A percentile compares a stretch with the other conserved stretches of the same genome.
Conservation (phyloP, 1,140 invertebrate genomes). For the Mercenaria mercenaria region DNA sequence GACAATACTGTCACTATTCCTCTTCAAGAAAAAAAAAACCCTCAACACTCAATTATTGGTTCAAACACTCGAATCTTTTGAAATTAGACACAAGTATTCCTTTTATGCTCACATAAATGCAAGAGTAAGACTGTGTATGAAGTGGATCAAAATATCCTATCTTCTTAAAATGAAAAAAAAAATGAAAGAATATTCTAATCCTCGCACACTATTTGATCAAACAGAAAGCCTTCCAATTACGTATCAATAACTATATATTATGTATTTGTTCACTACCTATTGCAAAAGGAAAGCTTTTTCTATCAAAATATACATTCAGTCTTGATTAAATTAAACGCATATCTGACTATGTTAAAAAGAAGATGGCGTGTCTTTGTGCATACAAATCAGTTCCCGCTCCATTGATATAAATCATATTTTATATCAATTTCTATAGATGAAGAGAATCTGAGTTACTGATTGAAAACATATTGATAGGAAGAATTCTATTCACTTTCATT, state of each 20-base stretch:
- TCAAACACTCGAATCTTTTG: neutral
- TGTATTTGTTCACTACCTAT: slow-evolving; percentile 24
- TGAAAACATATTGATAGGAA: neutral
- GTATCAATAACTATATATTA: slow-evolving; percentile 38
- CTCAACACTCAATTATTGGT: neutral
- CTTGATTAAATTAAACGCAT: slow-evolving; percentile 43
- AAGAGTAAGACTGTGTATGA: neutral
- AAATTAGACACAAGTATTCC: neutral
- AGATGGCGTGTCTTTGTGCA: neutral
- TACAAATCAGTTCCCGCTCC: neutral
- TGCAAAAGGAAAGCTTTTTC: slow-evolving; percentile 9
- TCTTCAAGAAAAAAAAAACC: neutral
- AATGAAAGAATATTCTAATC: slow-evolving; percentile 24
- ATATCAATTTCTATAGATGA: slow-evolving; percentile 39
- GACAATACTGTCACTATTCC: neutral
- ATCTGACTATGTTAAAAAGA: slow-evolving; percentile 3
- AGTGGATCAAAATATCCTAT: neutral
- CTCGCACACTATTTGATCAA: slow-evolving; percentile 23
- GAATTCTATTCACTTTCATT: neutral
- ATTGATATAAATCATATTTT: slow-evolving; percentile 50
- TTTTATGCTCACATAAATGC: neutral
- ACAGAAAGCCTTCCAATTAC: slow-evolving; percentile 47
- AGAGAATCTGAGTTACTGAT: slow-evolving; percentile 28
- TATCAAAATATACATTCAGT: slow-evolving; percentile 39
- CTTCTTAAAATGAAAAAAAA: slow-evolving; percentile 11